These are phyloP conservation scores for Cecropterus lyciades DNA, from an alignment of 1,140 invertebrate species.

Conservation along the genomic window DNA sequence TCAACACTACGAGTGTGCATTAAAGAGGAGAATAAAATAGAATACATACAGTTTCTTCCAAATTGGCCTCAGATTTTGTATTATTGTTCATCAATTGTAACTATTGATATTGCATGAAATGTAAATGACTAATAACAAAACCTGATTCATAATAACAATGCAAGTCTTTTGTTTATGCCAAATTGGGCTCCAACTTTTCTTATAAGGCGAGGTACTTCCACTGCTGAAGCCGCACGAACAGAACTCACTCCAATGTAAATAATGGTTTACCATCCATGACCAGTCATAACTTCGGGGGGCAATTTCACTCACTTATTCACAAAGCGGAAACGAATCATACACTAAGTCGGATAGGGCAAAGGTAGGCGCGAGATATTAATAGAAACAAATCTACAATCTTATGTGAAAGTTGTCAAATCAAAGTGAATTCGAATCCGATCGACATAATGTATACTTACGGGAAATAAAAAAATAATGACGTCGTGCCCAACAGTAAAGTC, in stretches of 20 bases:
- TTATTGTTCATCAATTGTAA: background rate
- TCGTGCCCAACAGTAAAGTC: conserved; percentile 95
- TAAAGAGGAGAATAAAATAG: no score
- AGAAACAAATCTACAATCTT: conserved; percentile 72
- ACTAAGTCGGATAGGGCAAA: conserved; percentile 56
- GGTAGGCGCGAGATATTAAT: conserved; percentile 70
- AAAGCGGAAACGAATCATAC: conserved; percentile 32
- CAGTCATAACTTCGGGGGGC: background rate
- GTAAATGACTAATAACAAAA: conserved; percentile 8
- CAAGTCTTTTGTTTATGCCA: conserved; percentile 21
- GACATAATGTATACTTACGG: conserved; percentile 91
- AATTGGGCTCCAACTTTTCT: conserved; percentile 11
- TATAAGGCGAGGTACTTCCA: conserved; percentile 12
- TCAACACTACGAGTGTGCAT: no score
- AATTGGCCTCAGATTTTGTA: background rate
- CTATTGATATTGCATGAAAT: background rate
- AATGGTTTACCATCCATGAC: conserved; percentile 29
- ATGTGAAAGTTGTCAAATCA: conserved; percentile 81
- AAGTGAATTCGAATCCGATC: conserved; percentile 71
- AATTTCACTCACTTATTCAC: conserved; percentile 10
- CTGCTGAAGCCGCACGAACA: conserved; percentile 28
- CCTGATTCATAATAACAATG: conserved; percentile 14
- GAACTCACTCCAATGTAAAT: conserved; percentile 41
- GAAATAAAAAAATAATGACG: conserved; percentile 97
- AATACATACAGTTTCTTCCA: no score